phyloP scores from a whole-genome alignment of 2,113 vertebrate genomes.

The Apaloderma vittatum region DNA sequence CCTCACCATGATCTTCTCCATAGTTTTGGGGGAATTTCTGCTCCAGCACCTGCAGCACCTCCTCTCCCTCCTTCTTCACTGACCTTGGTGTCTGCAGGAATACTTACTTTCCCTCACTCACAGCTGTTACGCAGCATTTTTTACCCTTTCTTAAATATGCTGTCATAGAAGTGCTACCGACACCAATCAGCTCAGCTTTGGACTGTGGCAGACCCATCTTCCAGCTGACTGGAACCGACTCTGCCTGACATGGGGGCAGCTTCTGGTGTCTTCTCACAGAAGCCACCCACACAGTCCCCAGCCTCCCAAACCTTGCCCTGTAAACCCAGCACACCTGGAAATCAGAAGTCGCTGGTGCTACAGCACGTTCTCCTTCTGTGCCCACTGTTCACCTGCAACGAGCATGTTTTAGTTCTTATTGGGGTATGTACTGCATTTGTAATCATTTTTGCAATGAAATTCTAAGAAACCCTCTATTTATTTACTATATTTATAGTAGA shows the following conservation, averaged over 20 bases:
- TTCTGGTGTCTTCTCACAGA: neutral
- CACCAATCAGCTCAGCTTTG: neutral
- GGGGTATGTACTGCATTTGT: neutral
- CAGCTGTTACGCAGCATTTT: neutral
- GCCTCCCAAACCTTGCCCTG: neutral
- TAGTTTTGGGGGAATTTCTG: rapidly evolving
- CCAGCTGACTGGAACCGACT: neutral
- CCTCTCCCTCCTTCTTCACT: neutral
- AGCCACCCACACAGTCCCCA: neutral
- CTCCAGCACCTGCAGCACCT: neutral
- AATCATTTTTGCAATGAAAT: neutral
- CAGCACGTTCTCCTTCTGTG: neutral
- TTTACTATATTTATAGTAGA: neutral
- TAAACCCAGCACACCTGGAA: neutral
- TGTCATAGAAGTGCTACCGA: neutral
- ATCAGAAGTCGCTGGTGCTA: neutral
- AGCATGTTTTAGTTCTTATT: neutral
- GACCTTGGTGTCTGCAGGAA: neutral
- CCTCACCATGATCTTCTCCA: neutral
- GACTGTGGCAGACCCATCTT: neutral
- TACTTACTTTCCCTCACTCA: neutral
- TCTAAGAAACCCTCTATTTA: rapidly evolving
- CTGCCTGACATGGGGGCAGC: neutral
- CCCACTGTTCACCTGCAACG: neutral
- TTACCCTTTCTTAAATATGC: neutral